Evolutionary conservation across 1,140 invertebrate genomes (phyloP).

Genomic region (Camponotus pennsylvanicus): DNA sequence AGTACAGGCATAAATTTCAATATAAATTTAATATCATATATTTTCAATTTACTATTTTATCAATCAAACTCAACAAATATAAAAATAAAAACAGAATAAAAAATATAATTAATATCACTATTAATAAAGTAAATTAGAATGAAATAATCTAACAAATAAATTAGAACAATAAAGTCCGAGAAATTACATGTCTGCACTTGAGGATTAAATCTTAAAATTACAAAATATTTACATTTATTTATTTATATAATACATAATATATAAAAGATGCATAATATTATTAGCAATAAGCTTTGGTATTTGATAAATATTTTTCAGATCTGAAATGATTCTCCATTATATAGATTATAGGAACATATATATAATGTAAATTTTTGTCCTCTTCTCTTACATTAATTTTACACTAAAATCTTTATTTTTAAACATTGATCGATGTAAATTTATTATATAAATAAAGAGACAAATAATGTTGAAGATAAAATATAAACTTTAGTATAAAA

Average conservation of each 20-base stretch:
- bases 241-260: constrained; percentile 2
- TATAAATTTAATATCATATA: not conserved
- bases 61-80: not conserved
- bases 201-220: constrained; percentile 17
- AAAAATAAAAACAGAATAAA: not conserved
- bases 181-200: constrained; percentile 4
- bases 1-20: not conserved
- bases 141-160: too few species aligned
- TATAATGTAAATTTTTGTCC: not conserved
- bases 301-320: not conserved
- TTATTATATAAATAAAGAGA: not conserved
- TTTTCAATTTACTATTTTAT: not conserved
- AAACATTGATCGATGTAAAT: not conserved
- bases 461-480: not conserved
- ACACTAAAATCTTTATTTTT: not conserved
- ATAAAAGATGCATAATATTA: not conserved
- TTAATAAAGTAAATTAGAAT: not conserved
- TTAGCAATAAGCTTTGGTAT: constrained; percentile 33
- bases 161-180: not conserved
- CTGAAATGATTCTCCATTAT: not conserved
- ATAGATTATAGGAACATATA: constrained; percentile 2
- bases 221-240: constrained; percentile 28
- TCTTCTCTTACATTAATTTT: not conserved
- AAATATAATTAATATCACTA: not conserved
- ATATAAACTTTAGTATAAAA: constrained; percentile 24